Evolutionary conservation across 2,797 vertebrate genomes (phyloP), one percentile per base, ranked within the genome.

Genomic region (Helicolenus hilgendorfi): DNA sequence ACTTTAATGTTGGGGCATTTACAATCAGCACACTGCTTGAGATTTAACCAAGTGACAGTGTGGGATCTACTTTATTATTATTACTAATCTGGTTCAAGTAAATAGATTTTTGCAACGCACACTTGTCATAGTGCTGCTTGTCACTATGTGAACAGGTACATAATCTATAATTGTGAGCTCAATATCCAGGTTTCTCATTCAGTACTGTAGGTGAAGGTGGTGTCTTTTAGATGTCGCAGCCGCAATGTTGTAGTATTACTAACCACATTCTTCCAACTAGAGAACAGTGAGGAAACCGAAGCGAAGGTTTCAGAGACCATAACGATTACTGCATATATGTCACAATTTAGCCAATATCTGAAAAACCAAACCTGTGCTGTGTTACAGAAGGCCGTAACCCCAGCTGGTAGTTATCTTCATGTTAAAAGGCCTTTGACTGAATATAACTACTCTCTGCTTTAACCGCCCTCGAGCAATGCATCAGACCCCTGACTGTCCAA

Each of bases 351-450:
- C 3, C 7, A 5, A 45, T 14, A 27, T 15, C 13, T 63, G 31
- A 53, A 55, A n/a, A 45, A 36, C 1, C 22, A 5, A 36, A 15
- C 14, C 36, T 55, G 65, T 31, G 11, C n/a, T 59, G 63, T 11
- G 9, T 67, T 49, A 29, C 31, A 56, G n/a, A 33, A 18, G 18
- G 4, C 10, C 1, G 0, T 14, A 9, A 36, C 13, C 33, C 26
- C 15, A 6, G n/a, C 4, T 24, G 33, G 33, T 45, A 26, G n/a
- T 20, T n/a, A 45, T 15, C 1, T 22, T 68, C 9, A 53, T 14
- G n/a, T 62, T 20, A 29, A 3, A 11, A 64, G 18, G 27, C 9
- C n/a, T 59, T 20, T 70, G 75, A 84, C 41, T 81, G 68, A 86
- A 59, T 26, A 33, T 72, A 10, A 11, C 33, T 65, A 3, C 1